phyloP scores from a whole-genome alignment of 2,113 vertebrate genomes.

The Rousettus leschenaultii region DNA sequence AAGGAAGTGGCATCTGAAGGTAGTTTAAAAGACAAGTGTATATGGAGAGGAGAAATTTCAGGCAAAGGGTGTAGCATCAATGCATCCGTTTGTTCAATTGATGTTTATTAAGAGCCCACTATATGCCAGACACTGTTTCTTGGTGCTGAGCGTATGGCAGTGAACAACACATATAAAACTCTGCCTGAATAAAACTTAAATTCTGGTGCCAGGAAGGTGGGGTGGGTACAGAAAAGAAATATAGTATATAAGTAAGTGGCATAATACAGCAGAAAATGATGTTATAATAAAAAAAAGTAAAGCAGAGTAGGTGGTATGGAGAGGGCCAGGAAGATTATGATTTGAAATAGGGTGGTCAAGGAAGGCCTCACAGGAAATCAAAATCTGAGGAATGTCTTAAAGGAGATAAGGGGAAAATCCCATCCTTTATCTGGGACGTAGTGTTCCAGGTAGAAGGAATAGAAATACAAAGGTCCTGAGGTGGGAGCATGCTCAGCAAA shows the following conservation, averaged over 20 bases:
- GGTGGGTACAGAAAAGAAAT: neutral
- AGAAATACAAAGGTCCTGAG: neutral
- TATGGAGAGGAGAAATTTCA: neutral
- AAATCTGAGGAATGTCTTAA: neutral
- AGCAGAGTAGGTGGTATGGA: neutral
- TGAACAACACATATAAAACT: conserved; percentile 18
- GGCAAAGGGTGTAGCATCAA: neutral
- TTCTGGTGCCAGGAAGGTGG: neutral
- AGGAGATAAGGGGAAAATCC: neutral
- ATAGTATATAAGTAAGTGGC: neutral
- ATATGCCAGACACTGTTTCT: neutral
- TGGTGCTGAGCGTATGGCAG: neutral
- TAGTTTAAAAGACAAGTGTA: neutral
- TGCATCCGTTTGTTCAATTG: conserved; percentile 15
- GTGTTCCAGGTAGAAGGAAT: neutral
- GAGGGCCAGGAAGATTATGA: neutral
- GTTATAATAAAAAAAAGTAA: neutral
- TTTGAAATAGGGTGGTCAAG: neutral
- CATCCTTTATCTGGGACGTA: neutral
- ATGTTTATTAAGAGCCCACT: neutral
- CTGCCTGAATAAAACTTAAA: conserved; percentile 13
- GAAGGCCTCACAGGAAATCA: neutral
- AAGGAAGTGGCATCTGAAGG: neutral
- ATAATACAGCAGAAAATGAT: conserved; percentile 13
- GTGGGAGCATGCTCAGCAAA: neutral